Percentiles rank a stretch among this genome's conserved stretches.
These are phyloP conservation scores for Nemotelus nigrinus DNA, from an alignment of 2,888 invertebrate genomes.

Conservation along the genomic window DNA sequence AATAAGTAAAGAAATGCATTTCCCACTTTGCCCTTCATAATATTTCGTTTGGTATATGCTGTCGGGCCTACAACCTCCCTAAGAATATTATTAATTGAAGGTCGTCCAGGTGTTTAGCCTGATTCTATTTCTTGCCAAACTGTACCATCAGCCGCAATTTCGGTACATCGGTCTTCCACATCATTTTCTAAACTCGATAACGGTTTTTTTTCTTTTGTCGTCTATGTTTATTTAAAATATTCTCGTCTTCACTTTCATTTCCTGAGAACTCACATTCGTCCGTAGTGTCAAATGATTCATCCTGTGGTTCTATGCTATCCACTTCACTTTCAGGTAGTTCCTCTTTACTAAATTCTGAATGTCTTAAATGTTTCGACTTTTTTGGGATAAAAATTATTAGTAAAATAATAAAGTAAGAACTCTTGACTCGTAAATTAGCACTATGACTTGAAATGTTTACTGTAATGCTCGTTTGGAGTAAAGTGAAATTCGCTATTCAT, in stretches of 20 bases:
- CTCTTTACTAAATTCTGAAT: constrained; percentile 41
- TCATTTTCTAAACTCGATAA: no score
- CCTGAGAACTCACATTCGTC: constrained; percentile 31
- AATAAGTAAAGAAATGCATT: no score
- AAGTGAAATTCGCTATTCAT: not conserved
- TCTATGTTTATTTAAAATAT: constrained; percentile 44
- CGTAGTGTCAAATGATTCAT: constrained; percentile 34
- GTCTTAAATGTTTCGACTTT: constrained; percentile 20
- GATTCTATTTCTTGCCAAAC: no score
- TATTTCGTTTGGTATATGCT: no score
- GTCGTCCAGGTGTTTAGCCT: no score
- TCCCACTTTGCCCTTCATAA: no score
- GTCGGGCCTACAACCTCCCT: no score
- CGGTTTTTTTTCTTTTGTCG: constrained; percentile 11
- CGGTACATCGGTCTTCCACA: no score
- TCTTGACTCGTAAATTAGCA: constrained; percentile 28
- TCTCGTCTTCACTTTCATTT: constrained; percentile 40
- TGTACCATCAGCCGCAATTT: no score
- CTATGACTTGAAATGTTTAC: constrained; percentile 28
- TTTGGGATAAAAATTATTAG: constrained; percentile 21
- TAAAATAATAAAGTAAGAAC: not conserved
- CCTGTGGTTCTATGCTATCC: constrained; percentile 38
- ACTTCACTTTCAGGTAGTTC: constrained; percentile 45
- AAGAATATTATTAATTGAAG: no score
- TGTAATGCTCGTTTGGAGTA: not conserved